Evolutionary conservation across 2,888 invertebrate species (phyloP), one percentile per base, ranked within the genome.

Genomic region (Andrena fulva): DNA sequence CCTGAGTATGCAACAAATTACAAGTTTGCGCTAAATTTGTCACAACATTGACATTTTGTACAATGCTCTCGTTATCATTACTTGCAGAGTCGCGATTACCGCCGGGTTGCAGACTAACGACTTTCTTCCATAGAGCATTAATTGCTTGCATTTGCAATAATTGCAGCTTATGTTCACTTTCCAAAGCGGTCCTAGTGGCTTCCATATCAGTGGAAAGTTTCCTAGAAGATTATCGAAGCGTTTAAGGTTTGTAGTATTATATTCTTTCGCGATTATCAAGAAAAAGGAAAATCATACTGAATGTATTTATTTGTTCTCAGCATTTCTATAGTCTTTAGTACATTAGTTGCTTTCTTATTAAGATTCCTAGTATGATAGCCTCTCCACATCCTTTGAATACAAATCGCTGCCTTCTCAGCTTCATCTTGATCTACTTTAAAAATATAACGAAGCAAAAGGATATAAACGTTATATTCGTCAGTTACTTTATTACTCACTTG

Each of bases 111-210:
- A 97, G 94, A 0, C 96, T 96, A 20, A 97, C 96, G 1, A 97
- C 97, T 93, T 97, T 97, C 93, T 97, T 97, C 98, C 98, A 98
- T 2, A 98, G 94, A 0, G 98, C 98, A 91, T 97, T 97, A 89
- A 98, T 98, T 4, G 98, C 98, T 94, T 98, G 98, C 96, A 98
- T 97, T 94, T 98, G 98, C 67, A 98, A 94, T 91, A 97, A 96
- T 89, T 98, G 97, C 76, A 98, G 96, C 91, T 97, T 97, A 35
- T 97, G 95, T 92, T 98, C 98, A 89, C 97, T 97, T 91, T 98
- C 97, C 63, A 98, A 92, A 16, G 97, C 98, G 1, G 96, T 97
- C 92, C 98, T 97, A 0, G 98, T 97, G 16, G 97, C 96, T 91
- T 97, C 97, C 96, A 98, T 97, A 91, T 98, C 98, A 86, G 96